phyloP scores from a whole-genome alignment of 2,888 invertebrate genomes.

The Tetheella fluctuosa region DNA sequence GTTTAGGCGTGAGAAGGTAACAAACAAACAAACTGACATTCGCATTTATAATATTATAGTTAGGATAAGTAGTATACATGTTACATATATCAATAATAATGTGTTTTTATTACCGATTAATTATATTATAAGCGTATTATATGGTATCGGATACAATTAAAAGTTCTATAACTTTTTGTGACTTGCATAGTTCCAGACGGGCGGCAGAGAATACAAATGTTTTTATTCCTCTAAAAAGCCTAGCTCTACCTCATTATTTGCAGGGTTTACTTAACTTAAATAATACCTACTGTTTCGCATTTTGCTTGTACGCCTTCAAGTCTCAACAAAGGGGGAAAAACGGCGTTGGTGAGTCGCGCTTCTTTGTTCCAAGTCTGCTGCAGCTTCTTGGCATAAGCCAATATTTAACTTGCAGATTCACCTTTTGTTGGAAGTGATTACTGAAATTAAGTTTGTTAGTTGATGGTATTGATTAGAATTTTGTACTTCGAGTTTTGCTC shows the following conservation, averaged over 20 bases:
- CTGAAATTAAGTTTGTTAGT: neutral
- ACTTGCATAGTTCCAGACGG: neutral
- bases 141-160: neutral
- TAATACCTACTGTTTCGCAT: conserved; percentile 9
- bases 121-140: too few relatives aligned
- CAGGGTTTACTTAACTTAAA: conserved; percentile 5
- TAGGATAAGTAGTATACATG: too few relatives aligned
- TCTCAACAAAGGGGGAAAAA: conserved; percentile 12
- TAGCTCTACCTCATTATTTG: conserved; percentile 9
- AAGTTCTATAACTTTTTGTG: neutral
- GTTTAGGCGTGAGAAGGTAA: too few relatives aligned
- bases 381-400: conserved; percentile 1
- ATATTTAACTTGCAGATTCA: conserved; percentile 9
- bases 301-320: conserved; percentile 7
- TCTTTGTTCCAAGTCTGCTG: conserved; percentile 8
- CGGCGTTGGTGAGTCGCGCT: conserved; percentile 11
- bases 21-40: too few relatives aligned
- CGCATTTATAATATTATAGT: too few relatives aligned
- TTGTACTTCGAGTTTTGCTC: neutral
- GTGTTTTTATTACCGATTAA: too few relatives aligned
- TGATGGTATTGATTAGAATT: neutral
- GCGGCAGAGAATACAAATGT: conserved; percentile 2
- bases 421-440: neutral
- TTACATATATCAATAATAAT: too few relatives aligned
- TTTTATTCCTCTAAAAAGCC: neutral